These are phyloP conservation scores for Lasius platythorax DNA, from an alignment of 2,888 invertebrate species.

Conservation along the genomic window DNA sequence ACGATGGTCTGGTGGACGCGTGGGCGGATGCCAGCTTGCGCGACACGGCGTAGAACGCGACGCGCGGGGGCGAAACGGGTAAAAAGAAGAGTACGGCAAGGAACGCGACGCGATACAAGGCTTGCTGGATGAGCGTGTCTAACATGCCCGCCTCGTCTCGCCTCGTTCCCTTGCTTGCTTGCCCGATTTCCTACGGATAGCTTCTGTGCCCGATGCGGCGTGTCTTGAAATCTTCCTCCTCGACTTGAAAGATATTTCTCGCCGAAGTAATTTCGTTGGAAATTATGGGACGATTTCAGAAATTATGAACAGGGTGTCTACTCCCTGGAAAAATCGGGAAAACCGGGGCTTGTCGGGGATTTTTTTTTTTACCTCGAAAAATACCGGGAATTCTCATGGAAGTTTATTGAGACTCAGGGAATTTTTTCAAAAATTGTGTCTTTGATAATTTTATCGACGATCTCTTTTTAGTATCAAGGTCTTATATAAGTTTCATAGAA, in stretches of 20 bases:
- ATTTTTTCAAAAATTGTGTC: too few species aligned
- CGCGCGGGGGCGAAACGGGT: slow-evolving; percentile 23
- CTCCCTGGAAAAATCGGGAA: too few species aligned
- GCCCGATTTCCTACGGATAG: slow-evolving; percentile 60
- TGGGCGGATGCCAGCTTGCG: slow-evolving; percentile 80
- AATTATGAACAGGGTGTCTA: too few species aligned
- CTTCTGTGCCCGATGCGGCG: slow-evolving; percentile 53
- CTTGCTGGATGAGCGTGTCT: slow-evolving; percentile 75
- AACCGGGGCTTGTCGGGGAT: neutral
- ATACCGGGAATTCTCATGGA: too few species aligned
- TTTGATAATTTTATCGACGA: too few species aligned
- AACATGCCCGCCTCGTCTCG: slow-evolving; percentile 63
- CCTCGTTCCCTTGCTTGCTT: slow-evolving; percentile 66
- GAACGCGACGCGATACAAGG: slow-evolving; percentile 57
- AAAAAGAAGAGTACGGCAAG: slow-evolving; percentile 40
- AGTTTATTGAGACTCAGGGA: too few species aligned
- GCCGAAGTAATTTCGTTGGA: neutral
- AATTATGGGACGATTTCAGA: neutral
- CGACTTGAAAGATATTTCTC: slow-evolving; percentile 5
- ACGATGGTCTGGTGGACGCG: slow-evolving; percentile 65
- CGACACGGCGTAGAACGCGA: slow-evolving; percentile 68
- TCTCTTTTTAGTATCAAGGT: too few species aligned
- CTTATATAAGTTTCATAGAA: too few species aligned
- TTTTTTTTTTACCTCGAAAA: neutral
- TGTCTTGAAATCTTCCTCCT: slow-evolving; percentile 5